phyloP scores from a whole-genome alignment of 2,888 invertebrate species.

The Mesoligia furuncula region DNA sequence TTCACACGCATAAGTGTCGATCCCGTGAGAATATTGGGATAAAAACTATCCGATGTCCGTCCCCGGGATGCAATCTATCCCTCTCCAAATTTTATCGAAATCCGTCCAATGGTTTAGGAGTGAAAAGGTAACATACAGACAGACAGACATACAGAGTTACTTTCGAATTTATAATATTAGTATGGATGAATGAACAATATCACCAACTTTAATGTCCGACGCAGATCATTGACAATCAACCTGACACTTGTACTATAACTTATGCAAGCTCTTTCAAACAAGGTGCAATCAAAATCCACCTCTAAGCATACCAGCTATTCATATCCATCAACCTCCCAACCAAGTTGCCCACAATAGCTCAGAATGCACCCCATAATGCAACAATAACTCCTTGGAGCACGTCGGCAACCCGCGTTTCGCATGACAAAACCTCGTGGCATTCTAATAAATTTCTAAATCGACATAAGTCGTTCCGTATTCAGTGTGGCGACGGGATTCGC shows the following conservation, averaged over 20 bases:
- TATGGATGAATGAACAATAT: neutral
- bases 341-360: constrained; percentile 63
- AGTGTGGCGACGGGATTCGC: constrained; percentile 77
- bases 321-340: constrained; percentile 38
- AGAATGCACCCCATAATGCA: constrained; percentile 80
- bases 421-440: constrained; percentile 81
- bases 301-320: constrained; percentile 30
- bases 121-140: too few relatives aligned
- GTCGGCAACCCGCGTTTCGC: constrained; percentile 77
- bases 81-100: too few relatives aligned
- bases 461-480: constrained; percentile 88
- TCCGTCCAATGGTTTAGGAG: too few relatives aligned
- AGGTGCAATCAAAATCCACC: constrained; percentile 7
- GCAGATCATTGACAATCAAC: neutral
- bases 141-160: too few relatives aligned
- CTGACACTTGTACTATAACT: neutral
- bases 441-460: constrained; percentile 90
- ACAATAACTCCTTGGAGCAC: constrained; percentile 78
- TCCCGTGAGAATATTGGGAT: too few relatives aligned
- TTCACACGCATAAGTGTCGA: too few relatives aligned
- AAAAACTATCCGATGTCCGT: too few relatives aligned
- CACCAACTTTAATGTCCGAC: too few relatives aligned
- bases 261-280: neutral
- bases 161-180: too few relatives aligned
- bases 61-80: too few relatives aligned